A percentile compares a stretch with the other conserved stretches of the same genome.
These are phyloP conservation scores for Iphiclides podalirius DNA, from an alignment of 2,888 invertebrate genomes.

Conservation along the genomic window DNA sequence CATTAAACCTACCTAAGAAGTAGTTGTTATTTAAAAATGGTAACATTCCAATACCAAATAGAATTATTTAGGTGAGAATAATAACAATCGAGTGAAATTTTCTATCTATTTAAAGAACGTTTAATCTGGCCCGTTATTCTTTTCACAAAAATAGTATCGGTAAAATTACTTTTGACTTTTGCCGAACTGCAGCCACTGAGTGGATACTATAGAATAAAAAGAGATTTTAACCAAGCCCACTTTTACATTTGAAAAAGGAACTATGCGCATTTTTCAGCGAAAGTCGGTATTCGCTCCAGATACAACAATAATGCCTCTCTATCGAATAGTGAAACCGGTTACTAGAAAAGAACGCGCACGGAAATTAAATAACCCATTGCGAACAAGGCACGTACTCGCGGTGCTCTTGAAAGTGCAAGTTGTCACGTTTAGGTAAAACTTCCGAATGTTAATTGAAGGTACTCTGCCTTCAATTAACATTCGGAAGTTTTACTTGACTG, in stretches of 20 bases:
- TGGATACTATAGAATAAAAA: too few species aligned
- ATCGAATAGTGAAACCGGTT: constrained; percentile 63
- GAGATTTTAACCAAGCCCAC: constrained; percentile 25
- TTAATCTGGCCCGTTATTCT: too few species aligned
- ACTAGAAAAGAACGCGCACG: constrained; percentile 46
- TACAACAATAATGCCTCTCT: constrained; percentile 56
- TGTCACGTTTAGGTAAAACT: constrained; percentile 20
- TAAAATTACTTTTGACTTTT: too few species aligned
- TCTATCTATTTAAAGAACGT: too few species aligned
- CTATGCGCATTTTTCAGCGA: constrained; percentile 43
- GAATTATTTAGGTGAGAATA: too few species aligned
- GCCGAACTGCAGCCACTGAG: too few species aligned
- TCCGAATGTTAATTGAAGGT: constrained; percentile 18
- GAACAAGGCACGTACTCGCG: constrained; percentile 33
- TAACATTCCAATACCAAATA: too few species aligned
- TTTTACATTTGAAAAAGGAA: constrained; percentile 33
- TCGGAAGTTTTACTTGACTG: constrained; percentile 18
- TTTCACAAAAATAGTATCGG: too few species aligned
- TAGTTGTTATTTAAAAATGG: too few species aligned
- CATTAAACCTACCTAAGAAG: too few species aligned
- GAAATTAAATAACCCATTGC: constrained; percentile 42
- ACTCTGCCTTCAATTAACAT: constrained; percentile 12
- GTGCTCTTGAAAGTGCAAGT: constrained; percentile 26
- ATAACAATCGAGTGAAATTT: too few species aligned
- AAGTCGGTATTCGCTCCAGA: constrained; percentile 56